Evolutionary conservation across 2,113 vertebrate species (phyloP), one percentile per base, ranked within the genome.

Genomic region (Tetraodon nigroviridis): DNA sequence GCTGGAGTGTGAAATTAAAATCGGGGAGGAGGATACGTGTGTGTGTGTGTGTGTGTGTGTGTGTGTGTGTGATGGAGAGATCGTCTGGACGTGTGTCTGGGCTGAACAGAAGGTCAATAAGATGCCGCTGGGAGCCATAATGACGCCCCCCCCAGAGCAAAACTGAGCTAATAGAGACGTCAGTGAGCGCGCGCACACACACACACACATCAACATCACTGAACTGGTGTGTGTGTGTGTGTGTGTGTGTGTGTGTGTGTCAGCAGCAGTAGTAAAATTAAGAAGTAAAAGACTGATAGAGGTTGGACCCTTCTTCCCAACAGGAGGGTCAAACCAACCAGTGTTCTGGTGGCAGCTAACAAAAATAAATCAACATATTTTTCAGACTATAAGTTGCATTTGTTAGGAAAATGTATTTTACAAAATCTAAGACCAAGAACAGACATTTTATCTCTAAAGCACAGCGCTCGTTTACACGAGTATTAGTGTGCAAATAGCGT

Each of bases 1-100:
- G 82, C 86, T 90, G 83, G 87, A 83, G 86, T 87, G 89, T 93
- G 92, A 95, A 95, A 95, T 95, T 93, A 92, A 92, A 94, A 93
- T 92, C 87, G 73, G 79, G 61, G 48, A 53, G n/a, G 18, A 7
- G n/a, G 64, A 27, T 3, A 27, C 24, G 61, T 7, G 52, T 62
- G 24, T 45, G 52, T 53, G 71, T 47, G 41, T 46, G 50, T 47
- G 47, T 27, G 17, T 50, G 44, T 47, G 64, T 59, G 61, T 64
- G 62, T 62, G 57, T 51, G 67, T 49, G 4, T 51, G 8, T 55
- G 72, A 60, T 56, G 53, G 60, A 67, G 64, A 46, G 69, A 52
- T 47, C 40, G 52, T 64, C 41, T 70, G 55, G 51, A 27, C 46
- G 77, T 75, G 65, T 59, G 67, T 77, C 64, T 60, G 62, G 55